These are phyloP conservation scores for Moxostoma hubbsi DNA, from an alignment of 2,797 vertebrate species.

Conservation along the genomic window DNA sequence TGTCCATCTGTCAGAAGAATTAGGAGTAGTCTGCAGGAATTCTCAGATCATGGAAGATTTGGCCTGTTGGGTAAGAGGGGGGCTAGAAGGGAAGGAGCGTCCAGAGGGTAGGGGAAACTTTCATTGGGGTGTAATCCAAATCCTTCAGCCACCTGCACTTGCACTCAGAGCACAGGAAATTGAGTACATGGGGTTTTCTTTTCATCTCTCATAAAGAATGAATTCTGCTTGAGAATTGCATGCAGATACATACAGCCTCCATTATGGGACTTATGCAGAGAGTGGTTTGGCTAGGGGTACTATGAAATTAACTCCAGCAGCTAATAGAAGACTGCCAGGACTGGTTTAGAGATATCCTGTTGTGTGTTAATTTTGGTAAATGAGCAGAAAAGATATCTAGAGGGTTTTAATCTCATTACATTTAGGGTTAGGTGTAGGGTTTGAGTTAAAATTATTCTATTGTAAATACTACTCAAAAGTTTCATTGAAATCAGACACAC, in stretches of 20 bases:
- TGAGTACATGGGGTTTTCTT: slow-evolving; percentile 49
- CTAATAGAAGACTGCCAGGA: not conserved
- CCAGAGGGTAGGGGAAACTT: slow-evolving; percentile 50
- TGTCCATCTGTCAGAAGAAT: slow-evolving; percentile 79
- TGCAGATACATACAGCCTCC: slow-evolving; percentile 33
- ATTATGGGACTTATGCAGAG: slow-evolving; percentile 32
- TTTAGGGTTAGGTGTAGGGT: too few relatives aligned
- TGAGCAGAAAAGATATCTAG: too few relatives aligned
- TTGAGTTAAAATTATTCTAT: too few relatives aligned
- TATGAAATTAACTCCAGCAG: slow-evolving; percentile 26
- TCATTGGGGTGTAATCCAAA: slow-evolving; percentile 73
- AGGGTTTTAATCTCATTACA: too few relatives aligned
- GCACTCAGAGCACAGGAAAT: slow-evolving; percentile 62
- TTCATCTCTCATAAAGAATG: slow-evolving; percentile 39
- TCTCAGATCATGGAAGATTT: slow-evolving; percentile 66
- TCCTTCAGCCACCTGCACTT: slow-evolving; percentile 76
- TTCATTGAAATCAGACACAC: too few relatives aligned
- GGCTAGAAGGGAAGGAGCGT: slow-evolving; percentile 51
- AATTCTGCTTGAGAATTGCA: slow-evolving; percentile 53
- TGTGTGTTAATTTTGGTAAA: too few relatives aligned
- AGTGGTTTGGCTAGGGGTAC: slow-evolving; percentile 36
- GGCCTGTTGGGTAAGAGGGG: slow-evolving; percentile 41
- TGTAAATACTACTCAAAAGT: too few relatives aligned
- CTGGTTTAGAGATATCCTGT: not conserved
- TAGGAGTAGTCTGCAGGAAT: slow-evolving; percentile 77